Percentiles rank a stretch among this genome's conserved stretches.
These are phyloP conservation scores for Pararge aegeria DNA, from an alignment of 1,140 invertebrate species.

Conservation along the genomic window DNA sequence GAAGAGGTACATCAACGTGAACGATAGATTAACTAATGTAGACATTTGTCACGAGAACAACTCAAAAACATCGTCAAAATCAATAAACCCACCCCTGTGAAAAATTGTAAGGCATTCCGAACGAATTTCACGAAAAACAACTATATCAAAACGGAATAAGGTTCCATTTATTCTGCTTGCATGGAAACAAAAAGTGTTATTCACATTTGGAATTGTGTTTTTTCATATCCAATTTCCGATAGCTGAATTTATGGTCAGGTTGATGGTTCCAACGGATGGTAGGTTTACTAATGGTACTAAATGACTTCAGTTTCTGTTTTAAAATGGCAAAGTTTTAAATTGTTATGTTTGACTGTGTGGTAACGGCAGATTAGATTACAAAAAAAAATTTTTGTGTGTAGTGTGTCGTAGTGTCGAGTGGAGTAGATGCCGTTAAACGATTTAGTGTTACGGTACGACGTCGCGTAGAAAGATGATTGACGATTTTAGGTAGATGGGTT, in stretches of 20 bases:
- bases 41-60: conserved; percentile 2
- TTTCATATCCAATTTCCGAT: conserved; percentile 48
- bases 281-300: not conserved
- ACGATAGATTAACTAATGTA: not conserved
- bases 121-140: not conserved
- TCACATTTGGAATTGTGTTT: conserved; percentile 9
- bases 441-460: too few relatives aligned
- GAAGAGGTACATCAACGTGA: not conserved
- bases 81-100: not conserved
- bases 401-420: too few relatives aligned
- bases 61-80: conserved; percentile 2
- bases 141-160: not conserved
- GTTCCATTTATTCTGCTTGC: not conserved
- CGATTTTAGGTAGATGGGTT: too few relatives aligned
- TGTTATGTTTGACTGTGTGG: too few relatives aligned
- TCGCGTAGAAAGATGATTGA: too few relatives aligned
- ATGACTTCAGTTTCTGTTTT: too few relatives aligned
- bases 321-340: too few relatives aligned
- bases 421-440: too few relatives aligned
- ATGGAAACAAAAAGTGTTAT: not conserved
- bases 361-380: too few relatives aligned
- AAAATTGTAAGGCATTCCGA: not conserved
- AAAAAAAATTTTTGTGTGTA: too few relatives aligned
- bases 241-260: conserved; percentile 42
- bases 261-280: conserved; percentile 7